phyloP scores from a whole-genome alignment of 2,888 invertebrate species.

The Acholoe squamosa region DNA sequence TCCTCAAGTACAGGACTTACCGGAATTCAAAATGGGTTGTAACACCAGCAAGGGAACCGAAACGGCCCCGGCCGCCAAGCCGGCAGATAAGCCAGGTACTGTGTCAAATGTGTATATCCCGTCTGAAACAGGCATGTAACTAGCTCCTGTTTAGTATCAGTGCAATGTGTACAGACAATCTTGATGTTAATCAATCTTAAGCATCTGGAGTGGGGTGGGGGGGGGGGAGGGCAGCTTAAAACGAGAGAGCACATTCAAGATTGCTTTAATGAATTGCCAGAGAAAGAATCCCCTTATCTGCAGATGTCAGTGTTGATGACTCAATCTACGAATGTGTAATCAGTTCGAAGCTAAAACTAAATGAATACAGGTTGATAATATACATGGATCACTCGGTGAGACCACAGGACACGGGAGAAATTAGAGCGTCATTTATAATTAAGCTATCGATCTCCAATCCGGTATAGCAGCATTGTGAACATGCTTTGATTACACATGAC shows the following conservation, averaged over 20 bases:
- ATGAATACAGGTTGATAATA: too few species aligned
- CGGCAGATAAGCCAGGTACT: conserved; percentile 34
- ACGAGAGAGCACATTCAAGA: neutral
- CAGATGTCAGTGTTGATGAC: too few species aligned
- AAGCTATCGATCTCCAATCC: too few species aligned
- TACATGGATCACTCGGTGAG: too few species aligned
- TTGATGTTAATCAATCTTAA: neutral
- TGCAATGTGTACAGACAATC: neutral
- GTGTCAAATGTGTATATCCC: neutral
- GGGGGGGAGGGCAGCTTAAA: neutral
- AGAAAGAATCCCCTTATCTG: too few species aligned
- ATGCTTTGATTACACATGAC: too few species aligned
- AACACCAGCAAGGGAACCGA: conserved; percentile 40
- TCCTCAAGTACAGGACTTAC: neutral
- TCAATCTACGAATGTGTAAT: too few species aligned
- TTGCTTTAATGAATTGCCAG: neutral
- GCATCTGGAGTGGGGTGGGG: neutral
- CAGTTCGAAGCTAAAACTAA: too few species aligned
- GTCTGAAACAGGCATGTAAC: neutral
- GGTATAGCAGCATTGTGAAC: too few species aligned
- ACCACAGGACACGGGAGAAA: too few species aligned
- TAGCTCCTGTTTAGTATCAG: neutral
- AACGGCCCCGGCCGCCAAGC: conserved; percentile 35
- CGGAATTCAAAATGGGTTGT: conserved; percentile 32
- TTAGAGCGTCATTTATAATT: too few species aligned